A percentile compares a stretch with the other conserved stretches of the same genome.
Conservation (phyloP, 2,113 vertebrate genomes). For the Phylloscopus trochiloides region DNA sequence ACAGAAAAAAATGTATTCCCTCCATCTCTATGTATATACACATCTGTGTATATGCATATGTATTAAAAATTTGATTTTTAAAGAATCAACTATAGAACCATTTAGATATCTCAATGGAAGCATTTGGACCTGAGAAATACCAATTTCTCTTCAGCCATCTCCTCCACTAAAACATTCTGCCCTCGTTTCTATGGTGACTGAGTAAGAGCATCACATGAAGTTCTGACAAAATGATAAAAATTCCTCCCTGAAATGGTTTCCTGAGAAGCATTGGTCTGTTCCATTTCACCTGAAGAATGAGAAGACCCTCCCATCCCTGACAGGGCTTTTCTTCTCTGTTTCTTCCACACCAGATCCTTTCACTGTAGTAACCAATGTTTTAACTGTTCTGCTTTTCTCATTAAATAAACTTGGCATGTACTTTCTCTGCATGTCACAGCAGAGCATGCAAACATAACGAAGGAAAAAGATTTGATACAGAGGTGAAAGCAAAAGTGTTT, state of each 20-base stretch:
- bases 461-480: not conserved
- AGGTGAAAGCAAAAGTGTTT: not conserved
- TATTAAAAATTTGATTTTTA: not conserved
- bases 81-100: not conserved
- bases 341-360: not conserved
- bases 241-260: not conserved
- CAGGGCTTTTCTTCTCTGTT: not conserved
- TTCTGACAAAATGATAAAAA: not conserved
- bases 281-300: not conserved
- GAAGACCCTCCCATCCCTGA: not conserved
- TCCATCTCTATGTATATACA: not conserved
- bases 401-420: slow-evolving; percentile 1
- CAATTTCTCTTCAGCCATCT: not conserved
- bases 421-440: not conserved
- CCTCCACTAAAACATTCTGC: not conserved
- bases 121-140: not conserved
- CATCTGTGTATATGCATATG: fast-evolving
- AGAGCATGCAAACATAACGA: slow-evolving; percentile 12
- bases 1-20: not conserved
- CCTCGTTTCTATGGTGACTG: not conserved
- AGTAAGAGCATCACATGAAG: not conserved
- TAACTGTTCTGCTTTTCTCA: slow-evolving; percentile 6
- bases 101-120: not conserved
- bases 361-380: not conserved
- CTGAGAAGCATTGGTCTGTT: not conserved